Base-by-base conservation (phyloP, 2,888 invertebrate species). In the Acanthoscelides obtectus region DNA sequence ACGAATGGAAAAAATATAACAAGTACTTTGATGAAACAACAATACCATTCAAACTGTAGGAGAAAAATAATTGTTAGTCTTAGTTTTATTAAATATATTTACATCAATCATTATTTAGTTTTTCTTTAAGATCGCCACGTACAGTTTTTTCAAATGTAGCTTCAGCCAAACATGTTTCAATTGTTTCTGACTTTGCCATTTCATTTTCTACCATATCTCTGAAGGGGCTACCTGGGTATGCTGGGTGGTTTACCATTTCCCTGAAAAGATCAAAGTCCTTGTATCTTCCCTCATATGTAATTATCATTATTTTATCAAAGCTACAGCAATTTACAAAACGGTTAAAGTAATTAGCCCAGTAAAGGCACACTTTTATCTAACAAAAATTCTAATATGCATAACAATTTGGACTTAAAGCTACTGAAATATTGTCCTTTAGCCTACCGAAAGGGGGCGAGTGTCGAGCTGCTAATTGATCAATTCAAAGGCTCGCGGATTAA, bases 11-110 rank as follows among this genome's bases (percentile, higher is more conserved):
- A 81, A 92, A 92, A 80, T 94, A 89, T 81, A 95, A 96, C 84
- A 92, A 92, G 74, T 96, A 96, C 84, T 97, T 89, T 84, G 91
- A 94, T 84, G 95, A 96, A 84, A 85, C 81, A 0, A 94, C 94
- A 6, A 93, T 94, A 74, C 82, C 77, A 67, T 68, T 8, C 17
- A 66, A 22, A 66, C 12, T 2, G 5, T 12, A 69, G 66, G 21
- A 67, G 3, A n/a, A 67, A 21, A 20, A n/a, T 66, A 21, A 12
- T 69, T 27, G 65, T 66, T 8, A 65, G 12, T 66, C 22, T 3
- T 19, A 70, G 27, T 12, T 64, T 65, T 65, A 70, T 45, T 70
- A 65, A 22, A 21, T n/a, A 22, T 66, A 20, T 66, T 66, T 66
- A 21, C 66, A 66, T 21, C 20, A 22, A n/a, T 6, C 20, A 66